Conservation (phyloP, 2,797 vertebrate genomes). For the Epinephelus coioides region DNA sequence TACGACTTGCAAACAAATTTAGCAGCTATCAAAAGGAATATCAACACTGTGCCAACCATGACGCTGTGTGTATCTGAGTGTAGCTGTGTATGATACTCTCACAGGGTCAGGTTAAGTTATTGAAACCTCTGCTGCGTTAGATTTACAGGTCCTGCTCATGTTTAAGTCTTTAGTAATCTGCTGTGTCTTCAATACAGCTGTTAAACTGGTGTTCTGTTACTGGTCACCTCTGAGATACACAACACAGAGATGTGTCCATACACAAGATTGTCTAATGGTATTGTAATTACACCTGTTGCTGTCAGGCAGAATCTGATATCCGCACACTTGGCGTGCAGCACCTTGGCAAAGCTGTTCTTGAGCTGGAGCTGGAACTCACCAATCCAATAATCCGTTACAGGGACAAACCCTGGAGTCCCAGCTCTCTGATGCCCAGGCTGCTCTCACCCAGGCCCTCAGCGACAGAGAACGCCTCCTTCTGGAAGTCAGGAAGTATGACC, state of each 20-base stretch:
- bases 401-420: conserved; percentile 81
- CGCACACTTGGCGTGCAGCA: not conserved
- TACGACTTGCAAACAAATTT: not conserved
- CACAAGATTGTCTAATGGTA: conserved; percentile 8
- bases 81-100: not conserved
- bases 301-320: conserved; percentile 39
- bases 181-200: conserved; percentile 21
- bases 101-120: not conserved
- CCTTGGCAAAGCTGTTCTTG: not conserved
- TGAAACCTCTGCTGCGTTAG: not conserved
- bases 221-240: conserved; percentile 8
- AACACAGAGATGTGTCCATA: conserved; percentile 1
- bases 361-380: conserved; percentile 34
- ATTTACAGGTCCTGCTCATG: not conserved
- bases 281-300: conserved; percentile 51
- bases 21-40: not conserved
- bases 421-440: conserved; percentile 85
- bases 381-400: conserved; percentile 63
- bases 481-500: conserved; percentile 94
- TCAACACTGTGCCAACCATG: not conserved
- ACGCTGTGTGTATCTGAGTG: not conserved
- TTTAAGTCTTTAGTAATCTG: conserved; percentile 7
- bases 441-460: conserved; percentile 87
- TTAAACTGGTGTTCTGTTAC: conserved; percentile 15
- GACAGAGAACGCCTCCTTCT: conserved; percentile 92